A percentile compares a stretch with the other conserved stretches of the same genome.
Evolutionary conservation across 2,888 invertebrate genomes (phyloP).

Genomic region (Brachyopa scutellaris): DNA sequence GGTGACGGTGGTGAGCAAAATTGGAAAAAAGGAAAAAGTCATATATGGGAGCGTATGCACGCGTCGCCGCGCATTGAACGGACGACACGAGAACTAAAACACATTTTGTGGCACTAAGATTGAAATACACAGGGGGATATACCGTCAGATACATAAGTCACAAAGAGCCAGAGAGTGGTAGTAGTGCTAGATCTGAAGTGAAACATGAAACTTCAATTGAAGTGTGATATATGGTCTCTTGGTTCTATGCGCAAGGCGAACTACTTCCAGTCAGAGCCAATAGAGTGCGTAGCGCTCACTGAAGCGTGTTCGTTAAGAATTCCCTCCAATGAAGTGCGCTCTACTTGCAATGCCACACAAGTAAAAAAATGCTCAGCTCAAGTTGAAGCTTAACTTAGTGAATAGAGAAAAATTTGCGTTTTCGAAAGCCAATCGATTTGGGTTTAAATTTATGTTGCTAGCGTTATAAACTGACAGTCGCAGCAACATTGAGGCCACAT

Average conservation of each 20-base stretch:
- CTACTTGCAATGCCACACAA: constrained; percentile 8
- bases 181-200: constrained; percentile 37
- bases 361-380: too few species aligned
- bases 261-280: constrained; percentile 52
- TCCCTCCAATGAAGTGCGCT: neutral
- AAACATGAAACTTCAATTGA: constrained; percentile 64
- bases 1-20: constrained; percentile 31
- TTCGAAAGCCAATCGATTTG: neutral
- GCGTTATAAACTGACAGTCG: neutral
- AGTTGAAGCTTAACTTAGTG: neutral
- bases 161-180: constrained; percentile 22
- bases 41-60: constrained; percentile 46
- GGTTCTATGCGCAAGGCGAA: constrained; percentile 39
- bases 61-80: constrained; percentile 19
- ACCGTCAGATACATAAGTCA: constrained; percentile 8
- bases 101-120: constrained; percentile 54
- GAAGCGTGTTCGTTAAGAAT: constrained; percentile 29
- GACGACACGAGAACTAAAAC: constrained; percentile 19
- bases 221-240: constrained; percentile 58
- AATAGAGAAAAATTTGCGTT: constrained; percentile 20
- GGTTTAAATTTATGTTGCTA: too few species aligned
- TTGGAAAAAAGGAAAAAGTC: constrained; percentile 13
- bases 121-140: constrained; percentile 22
- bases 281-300: constrained; percentile 41
- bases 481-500: constrained; percentile 11